These are phyloP conservation scores for Sarcophaga caerulescens DNA, from an alignment of 2,888 invertebrate genomes.

Conservation along the genomic window DNA sequence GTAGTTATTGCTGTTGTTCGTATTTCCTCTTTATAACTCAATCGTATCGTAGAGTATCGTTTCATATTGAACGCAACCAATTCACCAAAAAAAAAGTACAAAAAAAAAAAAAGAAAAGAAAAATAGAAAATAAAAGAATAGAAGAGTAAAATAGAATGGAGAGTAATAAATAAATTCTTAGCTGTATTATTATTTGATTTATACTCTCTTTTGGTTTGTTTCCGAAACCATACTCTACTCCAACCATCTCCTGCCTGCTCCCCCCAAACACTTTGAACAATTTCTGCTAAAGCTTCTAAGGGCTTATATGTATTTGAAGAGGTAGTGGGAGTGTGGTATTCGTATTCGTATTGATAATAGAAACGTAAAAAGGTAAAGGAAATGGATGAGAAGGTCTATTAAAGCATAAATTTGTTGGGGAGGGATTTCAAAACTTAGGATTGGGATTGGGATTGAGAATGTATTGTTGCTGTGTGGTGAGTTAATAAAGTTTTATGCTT, in stretches of 20 bases:
- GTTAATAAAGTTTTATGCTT: neutral
- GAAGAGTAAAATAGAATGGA: conserved; percentile 31
- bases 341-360: too few species aligned
- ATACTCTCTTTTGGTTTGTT: conserved; percentile 22
- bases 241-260: neutral
- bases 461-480: neutral
- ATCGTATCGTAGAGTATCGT: neutral
- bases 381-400: too few species aligned
- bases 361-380: too few species aligned
- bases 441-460: neutral
- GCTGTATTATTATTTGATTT: conserved; percentile 57
- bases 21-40: neutral
- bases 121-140: too few species aligned
- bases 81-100: neutral
- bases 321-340: neutral
- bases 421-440: neutral
- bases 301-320: neutral
- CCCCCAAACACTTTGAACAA: neutral
- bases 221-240: neutral
- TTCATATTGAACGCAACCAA: neutral
- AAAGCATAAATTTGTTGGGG: too few species aligned
- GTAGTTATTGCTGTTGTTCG: neutral
- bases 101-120: too few species aligned
- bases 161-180: conserved; percentile 62
- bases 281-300: neutral